Evolutionary conservation across 2,888 invertebrate species (phyloP).

Genomic region (Conistra vaccinii): DNA sequence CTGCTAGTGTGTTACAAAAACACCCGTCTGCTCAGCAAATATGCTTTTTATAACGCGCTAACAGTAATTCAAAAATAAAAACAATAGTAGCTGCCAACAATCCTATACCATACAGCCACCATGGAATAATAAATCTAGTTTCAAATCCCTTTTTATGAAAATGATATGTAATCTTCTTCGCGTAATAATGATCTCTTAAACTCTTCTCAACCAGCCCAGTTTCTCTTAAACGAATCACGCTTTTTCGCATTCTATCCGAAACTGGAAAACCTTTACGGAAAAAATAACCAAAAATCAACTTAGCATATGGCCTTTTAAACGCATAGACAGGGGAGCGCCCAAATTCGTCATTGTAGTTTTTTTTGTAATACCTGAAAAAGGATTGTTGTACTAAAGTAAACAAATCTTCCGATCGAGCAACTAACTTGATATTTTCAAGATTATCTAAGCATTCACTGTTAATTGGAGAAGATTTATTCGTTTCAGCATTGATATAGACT

Average conservation of each 20-base stretch:
- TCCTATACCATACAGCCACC: conserved; percentile 47
- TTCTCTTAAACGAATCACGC: conserved; percentile 41
- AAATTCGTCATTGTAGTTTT: conserved; percentile 26
- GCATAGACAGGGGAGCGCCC: conserved; percentile 32
- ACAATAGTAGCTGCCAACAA: conserved; percentile 8
- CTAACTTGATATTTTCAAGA: conserved; percentile 28
- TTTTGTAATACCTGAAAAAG: conserved; percentile 25
- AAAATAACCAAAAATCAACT: conserved; percentile 26
- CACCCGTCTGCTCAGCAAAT: not conserved
- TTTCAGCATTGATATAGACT: conserved; percentile 26
- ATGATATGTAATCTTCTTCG: conserved; percentile 27
- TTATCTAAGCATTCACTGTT: conserved; percentile 33
- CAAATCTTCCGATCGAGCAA: conserved; percentile 4
- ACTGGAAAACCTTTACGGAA: conserved; percentile 62
- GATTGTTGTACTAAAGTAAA: conserved; percentile 26
- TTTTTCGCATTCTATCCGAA: conserved; percentile 34
- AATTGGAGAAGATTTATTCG: conserved; percentile 53
- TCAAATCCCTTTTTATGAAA: conserved; percentile 27
- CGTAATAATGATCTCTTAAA: conserved; percentile 41
- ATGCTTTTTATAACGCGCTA: not conserved
- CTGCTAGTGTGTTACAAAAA: too few relatives aligned
- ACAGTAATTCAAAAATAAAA: conserved; percentile 52
- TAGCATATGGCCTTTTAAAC: conserved; percentile 36
- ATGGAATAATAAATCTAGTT: conserved; percentile 45
- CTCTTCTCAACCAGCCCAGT: conserved; percentile 45